These are phyloP conservation scores for Caenorhabditis zanzibari DNA, from an alignment of 2,888 invertebrate genomes.

Conservation along the genomic window DNA sequence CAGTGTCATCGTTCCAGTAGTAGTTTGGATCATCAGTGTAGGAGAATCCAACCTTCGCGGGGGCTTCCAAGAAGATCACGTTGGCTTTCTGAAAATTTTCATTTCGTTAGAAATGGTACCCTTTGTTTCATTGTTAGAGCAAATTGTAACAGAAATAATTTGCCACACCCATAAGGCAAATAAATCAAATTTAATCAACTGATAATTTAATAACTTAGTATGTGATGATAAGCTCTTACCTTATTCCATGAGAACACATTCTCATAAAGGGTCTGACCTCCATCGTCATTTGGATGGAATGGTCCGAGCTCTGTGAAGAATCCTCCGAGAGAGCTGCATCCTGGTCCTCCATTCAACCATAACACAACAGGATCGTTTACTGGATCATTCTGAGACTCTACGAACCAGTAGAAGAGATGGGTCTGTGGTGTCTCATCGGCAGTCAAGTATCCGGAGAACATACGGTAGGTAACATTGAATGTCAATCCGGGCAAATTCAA, in stretches of 20 bases:
- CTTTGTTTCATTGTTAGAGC: too few relatives aligned
- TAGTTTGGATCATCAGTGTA: conserved; percentile 83
- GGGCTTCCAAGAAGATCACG: conserved; percentile 85
- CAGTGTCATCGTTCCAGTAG: conserved; percentile 70
- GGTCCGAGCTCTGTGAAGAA: conserved; percentile 78
- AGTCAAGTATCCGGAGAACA: conserved; percentile 72
- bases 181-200: too few relatives aligned
- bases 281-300: conserved; percentile 74
- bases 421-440: conserved; percentile 59
- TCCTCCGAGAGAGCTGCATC: conserved; percentile 84
- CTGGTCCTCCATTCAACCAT: conserved; percentile 85
- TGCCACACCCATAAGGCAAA: not conserved
- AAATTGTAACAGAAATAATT: too few relatives aligned
- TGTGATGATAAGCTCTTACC: too few relatives aligned
- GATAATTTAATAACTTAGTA: too few relatives aligned
- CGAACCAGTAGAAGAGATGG: conserved; percentile 73
- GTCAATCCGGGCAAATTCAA: conserved; percentile 67
- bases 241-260: conserved; percentile 83
- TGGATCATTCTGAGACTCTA: conserved; percentile 81
- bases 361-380: conserved; percentile 83
- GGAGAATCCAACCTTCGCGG: conserved; percentile 86
- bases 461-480: conserved; percentile 63
- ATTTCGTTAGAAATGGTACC: too few relatives aligned
- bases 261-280: conserved; percentile 79
- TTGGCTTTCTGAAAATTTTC: conserved; percentile 84